Evolutionary conservation across 2,888 invertebrate species (phyloP).

Genomic region (Ochropleura plecta): DNA sequence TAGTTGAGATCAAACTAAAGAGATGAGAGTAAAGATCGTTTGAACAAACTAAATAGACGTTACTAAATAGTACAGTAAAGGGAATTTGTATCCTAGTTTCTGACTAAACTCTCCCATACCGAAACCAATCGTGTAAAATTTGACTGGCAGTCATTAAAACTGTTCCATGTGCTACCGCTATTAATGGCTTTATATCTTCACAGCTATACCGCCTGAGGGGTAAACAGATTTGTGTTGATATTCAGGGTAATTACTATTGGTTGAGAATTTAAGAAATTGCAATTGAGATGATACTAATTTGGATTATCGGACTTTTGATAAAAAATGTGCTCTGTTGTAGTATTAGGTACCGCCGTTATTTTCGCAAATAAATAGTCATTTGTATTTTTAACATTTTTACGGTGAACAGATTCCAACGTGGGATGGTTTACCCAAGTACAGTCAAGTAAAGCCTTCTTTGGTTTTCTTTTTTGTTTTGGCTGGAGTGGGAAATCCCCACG

Average conservation of each 20-base stretch:
- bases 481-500: too few species aligned
- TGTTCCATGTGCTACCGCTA: constrained; percentile 20
- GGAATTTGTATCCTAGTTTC: constrained; percentile 20
- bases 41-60: neutral
- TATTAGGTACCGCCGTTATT: too few species aligned
- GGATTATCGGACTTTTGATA: neutral
- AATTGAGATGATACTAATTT: neutral
- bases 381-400: too few species aligned
- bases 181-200: constrained; percentile 28
- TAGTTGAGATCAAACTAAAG: too few species aligned
- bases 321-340: too few species aligned
- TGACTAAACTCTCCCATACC: neutral
- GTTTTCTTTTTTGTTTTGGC: too few species aligned
- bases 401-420: too few species aligned
- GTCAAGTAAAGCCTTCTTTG: too few species aligned
- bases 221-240: constrained; percentile 17
- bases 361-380: too few species aligned
- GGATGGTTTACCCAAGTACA: too few species aligned
- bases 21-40: neutral
- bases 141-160: constrained; percentile 43
- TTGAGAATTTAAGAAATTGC: neutral
- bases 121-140: constrained; percentile 15
- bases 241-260: constrained; percentile 14
- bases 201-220: constrained; percentile 4
- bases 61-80: neutral